Percentiles rank a stretch among this genome's conserved stretches.
phyloP scores from a whole-genome alignment of 2,797 vertebrate species.

The Cygnus olor region DNA sequence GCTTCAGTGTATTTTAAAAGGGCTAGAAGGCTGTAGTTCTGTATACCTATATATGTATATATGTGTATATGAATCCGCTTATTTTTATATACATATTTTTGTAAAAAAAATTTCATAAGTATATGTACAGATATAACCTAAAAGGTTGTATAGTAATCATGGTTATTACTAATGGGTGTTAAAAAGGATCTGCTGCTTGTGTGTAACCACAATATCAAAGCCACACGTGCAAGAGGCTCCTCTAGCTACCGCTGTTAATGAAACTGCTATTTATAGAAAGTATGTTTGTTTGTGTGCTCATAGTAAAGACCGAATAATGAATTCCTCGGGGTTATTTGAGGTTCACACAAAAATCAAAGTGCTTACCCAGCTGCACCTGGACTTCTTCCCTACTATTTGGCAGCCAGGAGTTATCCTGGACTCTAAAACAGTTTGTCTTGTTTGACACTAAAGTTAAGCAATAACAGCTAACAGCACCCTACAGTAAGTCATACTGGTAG shows the following conservation, averaged over 20 bases:
- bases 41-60: neutral
- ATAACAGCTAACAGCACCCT: neutral
- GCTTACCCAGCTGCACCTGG: slow-evolving; percentile 46
- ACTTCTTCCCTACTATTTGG: neutral
- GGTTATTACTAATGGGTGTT: neutral
- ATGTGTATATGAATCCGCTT: neutral
- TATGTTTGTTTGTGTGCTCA: neutral
- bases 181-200: neutral
- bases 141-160: neutral
- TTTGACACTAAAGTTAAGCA: neutral
- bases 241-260: neutral
- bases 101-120: neutral
- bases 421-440: neutral
- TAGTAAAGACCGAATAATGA: neutral
- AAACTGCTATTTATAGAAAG: slow-evolving; percentile 38
- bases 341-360: neutral
- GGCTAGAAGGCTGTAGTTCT: neutral
- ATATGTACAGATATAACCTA: neutral
- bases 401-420: neutral
- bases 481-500: neutral
- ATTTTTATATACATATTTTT: neutral
- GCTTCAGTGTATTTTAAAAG: neutral
- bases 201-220: neutral
- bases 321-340: neutral
- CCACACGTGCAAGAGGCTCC: neutral